A percentile compares a stretch with the other conserved stretches of the same genome.
Conservation (phyloP, 2,113 vertebrate species). For the Cynoglossus semilaevis region DNA sequence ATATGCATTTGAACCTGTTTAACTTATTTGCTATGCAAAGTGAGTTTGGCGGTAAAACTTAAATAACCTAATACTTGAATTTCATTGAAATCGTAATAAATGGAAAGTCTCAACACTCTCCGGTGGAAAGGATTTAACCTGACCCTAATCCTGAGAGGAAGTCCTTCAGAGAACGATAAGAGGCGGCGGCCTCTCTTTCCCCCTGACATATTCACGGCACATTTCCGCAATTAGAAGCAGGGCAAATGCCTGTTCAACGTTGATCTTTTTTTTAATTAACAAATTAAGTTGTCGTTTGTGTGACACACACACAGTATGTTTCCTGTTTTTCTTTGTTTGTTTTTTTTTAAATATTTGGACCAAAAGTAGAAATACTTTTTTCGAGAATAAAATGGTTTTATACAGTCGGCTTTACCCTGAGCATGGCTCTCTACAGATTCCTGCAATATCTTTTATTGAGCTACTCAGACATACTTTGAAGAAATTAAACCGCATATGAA, state of each 20-base stretch:
- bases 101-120: not conserved
- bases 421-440: conserved; percentile 12
- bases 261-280: no score
- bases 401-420: conserved; percentile 18
- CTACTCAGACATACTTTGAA: conserved; percentile 32
- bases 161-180: not conserved
- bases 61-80: not conserved
- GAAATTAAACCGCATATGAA: conserved; percentile 30
- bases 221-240: conserved; percentile 24
- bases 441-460: not conserved
- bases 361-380: no score
- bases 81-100: not conserved
- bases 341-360: no score
- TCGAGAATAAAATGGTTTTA: conserved; percentile 24
- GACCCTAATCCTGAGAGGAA: not conserved
- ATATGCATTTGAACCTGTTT: no score
- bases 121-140: conserved; percentile 9
- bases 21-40: no score
- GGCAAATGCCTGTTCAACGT: no score
- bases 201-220: conserved; percentile 32
- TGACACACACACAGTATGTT: no score
- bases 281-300: no score
- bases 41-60: no score
- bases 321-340: no score
- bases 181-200: not conserved